Percentiles rank a stretch among this genome's conserved stretches.
phyloP scores from a whole-genome alignment of 2,113 vertebrate genomes.

The Gobiocypris rarus region DNA sequence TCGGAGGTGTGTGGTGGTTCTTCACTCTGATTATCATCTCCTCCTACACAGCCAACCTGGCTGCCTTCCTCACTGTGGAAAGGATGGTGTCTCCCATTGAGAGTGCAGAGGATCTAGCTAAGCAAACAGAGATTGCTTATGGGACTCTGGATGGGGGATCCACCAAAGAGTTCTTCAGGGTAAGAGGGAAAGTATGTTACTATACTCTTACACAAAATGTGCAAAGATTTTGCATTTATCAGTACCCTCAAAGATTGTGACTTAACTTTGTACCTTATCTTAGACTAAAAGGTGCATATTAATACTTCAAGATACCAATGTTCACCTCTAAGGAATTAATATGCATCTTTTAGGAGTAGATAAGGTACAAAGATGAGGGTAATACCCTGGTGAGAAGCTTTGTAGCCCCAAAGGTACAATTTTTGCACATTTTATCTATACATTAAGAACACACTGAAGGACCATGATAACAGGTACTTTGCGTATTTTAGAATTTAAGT shows the following conservation, averaged over 20 bases:
- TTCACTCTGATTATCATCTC: slow-evolving; percentile 99
- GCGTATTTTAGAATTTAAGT: neutral
- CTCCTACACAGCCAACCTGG: slow-evolving; percentile 97
- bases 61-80: slow-evolving; percentile 97
- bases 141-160: slow-evolving; percentile 95
- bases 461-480: neutral
- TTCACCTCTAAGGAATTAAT: neutral
- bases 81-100: slow-evolving; percentile 95
- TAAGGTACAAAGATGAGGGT: neutral
- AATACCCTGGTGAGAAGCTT: neutral
- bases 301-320: neutral
- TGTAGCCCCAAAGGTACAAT: neutral
- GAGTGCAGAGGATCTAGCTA: slow-evolving; percentile 90
- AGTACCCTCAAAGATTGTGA: neutral
- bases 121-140: slow-evolving; percentile 90
- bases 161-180: slow-evolving; percentile 97
- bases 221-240: neutral
- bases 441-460: neutral
- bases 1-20: slow-evolving; percentile 93
- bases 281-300: neutral
- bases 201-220: neutral
- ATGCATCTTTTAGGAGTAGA: neutral
- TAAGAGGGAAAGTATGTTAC: slow-evolving; percentile 60
- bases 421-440: neutral
- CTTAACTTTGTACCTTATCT: neutral